phyloP scores from a whole-genome alignment of 2,797 vertebrate genomes.

The Thaleichthys pacificus region DNA sequence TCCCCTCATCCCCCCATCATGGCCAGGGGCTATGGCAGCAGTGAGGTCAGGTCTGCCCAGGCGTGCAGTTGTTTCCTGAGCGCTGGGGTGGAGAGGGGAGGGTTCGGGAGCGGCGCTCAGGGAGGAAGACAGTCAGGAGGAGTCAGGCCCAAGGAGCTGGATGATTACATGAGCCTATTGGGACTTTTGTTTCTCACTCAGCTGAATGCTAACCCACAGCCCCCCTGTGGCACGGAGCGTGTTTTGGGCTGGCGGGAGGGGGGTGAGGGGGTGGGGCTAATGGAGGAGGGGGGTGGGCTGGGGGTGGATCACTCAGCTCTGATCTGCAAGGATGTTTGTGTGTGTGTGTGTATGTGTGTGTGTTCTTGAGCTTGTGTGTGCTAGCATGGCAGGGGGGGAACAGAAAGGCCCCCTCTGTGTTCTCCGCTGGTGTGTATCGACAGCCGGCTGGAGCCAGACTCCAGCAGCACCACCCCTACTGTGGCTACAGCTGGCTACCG shows the following conservation, averaged over 20 bases:
- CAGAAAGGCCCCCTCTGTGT: slow-evolving; percentile 35
- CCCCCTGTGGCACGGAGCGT: slow-evolving; percentile 60
- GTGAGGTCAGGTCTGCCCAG: slow-evolving; percentile 47
- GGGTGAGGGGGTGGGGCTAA: slow-evolving; percentile 21
- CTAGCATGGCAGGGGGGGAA: slow-evolving; percentile 30
- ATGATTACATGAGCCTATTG: slow-evolving; percentile 62
- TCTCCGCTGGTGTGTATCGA: slow-evolving; percentile 54
- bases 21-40: too few relatives aligned
- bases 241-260: slow-evolving; percentile 50
- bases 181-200: slow-evolving; percentile 68
- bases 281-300: slow-evolving; percentile 53
- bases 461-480: slow-evolving; percentile 40
- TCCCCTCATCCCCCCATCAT: neutral
- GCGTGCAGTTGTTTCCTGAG: slow-evolving; percentile 41
- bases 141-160: slow-evolving; percentile 66
- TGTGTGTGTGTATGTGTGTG: neutral
- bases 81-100: slow-evolving; percentile 66
- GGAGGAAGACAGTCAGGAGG: slow-evolving; percentile 54
- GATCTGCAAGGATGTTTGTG: neutral
- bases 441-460: slow-evolving; percentile 50
- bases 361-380: slow-evolving; percentile 19
- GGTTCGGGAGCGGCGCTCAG: slow-evolving; percentile 66
- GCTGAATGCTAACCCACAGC: slow-evolving; percentile 73
- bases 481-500: slow-evolving; percentile 12
- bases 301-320: neutral